Conservation (phyloP, 2,113 vertebrate species). For the Talpa occidentalis region DNA sequence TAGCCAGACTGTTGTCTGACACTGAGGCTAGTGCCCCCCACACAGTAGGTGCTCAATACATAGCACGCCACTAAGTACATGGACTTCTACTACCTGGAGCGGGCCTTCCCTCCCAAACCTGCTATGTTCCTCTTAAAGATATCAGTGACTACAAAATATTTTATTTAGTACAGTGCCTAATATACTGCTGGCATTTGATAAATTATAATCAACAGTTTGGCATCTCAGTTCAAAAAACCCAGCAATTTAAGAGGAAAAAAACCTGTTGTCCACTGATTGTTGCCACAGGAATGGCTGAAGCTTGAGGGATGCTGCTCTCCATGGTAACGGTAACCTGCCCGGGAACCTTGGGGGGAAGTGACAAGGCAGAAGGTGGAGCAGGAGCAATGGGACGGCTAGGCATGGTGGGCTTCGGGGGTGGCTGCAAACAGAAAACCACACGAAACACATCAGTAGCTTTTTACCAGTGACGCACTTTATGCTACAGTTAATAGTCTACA, state of each 20-base stretch:
- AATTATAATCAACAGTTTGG: constrained; percentile 38
- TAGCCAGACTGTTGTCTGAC: background rate
- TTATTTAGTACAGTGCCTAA: background rate
- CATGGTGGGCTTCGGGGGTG: constrained; percentile 94
- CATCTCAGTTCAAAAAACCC: constrained; percentile 23
- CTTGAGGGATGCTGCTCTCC: constrained; percentile 94
- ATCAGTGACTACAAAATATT: background rate
- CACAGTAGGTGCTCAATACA: background rate
- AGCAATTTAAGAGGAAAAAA: constrained; percentile 59
- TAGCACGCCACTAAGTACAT: background rate
- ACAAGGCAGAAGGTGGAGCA: constrained; percentile 94
- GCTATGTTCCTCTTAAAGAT: background rate
- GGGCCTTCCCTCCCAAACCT: background rate
- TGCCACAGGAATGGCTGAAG: constrained; percentile 97
- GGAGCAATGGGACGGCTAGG: constrained; percentile 98
- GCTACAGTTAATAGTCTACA: background rate
- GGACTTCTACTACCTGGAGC: background rate
- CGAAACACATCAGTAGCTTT: constrained; percentile 35
- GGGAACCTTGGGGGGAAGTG: constrained; percentile 93
- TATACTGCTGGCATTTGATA: background rate
- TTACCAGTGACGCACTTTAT: background rate
- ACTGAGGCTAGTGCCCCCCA: accelerated
- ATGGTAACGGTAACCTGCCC: constrained; percentile 95
- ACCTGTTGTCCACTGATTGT: constrained; percentile 99
- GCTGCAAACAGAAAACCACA: constrained; percentile 85